Conservation (phyloP, 2,888 invertebrate genomes). For the Luperina nickerlii region DNA sequence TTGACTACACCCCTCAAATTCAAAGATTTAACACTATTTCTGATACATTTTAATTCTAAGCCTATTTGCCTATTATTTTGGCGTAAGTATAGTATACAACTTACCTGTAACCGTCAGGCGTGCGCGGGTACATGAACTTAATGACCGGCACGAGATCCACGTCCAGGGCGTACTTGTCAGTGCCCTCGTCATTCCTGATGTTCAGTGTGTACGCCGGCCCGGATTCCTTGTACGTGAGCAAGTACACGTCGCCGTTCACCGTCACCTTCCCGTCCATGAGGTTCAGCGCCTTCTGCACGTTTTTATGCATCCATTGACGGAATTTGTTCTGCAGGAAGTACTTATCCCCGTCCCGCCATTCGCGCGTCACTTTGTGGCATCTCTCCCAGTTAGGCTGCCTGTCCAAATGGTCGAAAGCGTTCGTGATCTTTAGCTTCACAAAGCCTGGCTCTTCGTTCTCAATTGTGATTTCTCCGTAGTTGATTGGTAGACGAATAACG, state of each 20-base stretch:
- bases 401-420: constrained; percentile 80
- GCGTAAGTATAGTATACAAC: constrained; percentile 17
- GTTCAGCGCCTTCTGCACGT: constrained; percentile 85
- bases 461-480: constrained; percentile 81
- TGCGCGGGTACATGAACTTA: constrained; percentile 82
- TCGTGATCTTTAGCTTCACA: constrained; percentile 82
- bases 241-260: constrained; percentile 76
- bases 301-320: constrained; percentile 89
- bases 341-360: constrained; percentile 85
- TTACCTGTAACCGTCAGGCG: constrained; percentile 83
- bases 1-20: neutral
- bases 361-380: constrained; percentile 80
- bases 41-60: neutral
- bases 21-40: neutral
- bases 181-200: constrained; percentile 74
- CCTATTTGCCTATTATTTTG: no score
- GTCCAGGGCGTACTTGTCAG: constrained; percentile 78
- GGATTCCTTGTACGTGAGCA: constrained; percentile 80
- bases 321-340: constrained; percentile 87
- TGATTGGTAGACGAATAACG: constrained; percentile 88
- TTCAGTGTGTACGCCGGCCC: constrained; percentile 91
- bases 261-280: constrained; percentile 75
- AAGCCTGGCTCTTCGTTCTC: constrained; percentile 86
- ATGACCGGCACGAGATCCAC: constrained; percentile 90
- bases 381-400: constrained; percentile 82